phyloP scores from a whole-genome alignment of 2,113 vertebrate species.

The Toxotes jaculatrix region DNA sequence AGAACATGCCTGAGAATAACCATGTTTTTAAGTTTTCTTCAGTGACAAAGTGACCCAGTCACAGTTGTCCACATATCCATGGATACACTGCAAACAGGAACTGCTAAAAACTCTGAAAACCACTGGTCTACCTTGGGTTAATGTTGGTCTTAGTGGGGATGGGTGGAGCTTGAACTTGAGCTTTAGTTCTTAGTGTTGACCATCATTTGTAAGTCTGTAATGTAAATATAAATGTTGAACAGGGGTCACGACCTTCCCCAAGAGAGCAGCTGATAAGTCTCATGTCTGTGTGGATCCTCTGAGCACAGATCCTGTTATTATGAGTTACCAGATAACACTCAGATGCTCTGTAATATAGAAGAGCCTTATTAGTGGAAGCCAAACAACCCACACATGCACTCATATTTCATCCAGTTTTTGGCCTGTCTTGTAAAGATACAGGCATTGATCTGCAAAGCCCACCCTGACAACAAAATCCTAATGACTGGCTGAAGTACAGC shows the following conservation, averaged over 20 bases:
- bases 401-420: slow-evolving; percentile 22
- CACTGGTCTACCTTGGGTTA: not conserved
- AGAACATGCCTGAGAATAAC: not conserved
- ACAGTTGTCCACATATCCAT: not conserved
- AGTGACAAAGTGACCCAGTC: not conserved
- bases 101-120: not conserved
- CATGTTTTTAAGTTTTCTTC: not conserved
- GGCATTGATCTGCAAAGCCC: slow-evolving; percentile 40
- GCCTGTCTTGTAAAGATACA: not conserved
- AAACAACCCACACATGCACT: slow-evolving; percentile 15
- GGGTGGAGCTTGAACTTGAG: no score
- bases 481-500: slow-evolving; percentile 27
- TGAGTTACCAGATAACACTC: slow-evolving; percentile 25
- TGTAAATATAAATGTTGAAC: not conserved
- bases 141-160: not conserved
- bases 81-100: not conserved
- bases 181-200: no score
- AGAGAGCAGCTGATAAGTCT: slow-evolving; percentile 26
- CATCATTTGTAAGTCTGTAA: no score
- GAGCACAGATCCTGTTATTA: slow-evolving; percentile 16
- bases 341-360: slow-evolving; percentile 24
- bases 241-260: not conserved
- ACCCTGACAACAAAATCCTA: slow-evolving; percentile 11
- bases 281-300: slow-evolving; percentile 11
- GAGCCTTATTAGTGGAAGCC: slow-evolving; percentile 25